Evolutionary conservation across 2,113 vertebrate genomes (phyloP), one percentile per base, ranked within the genome.

Genomic region (Phalacrocorax brasilianus): DNA sequence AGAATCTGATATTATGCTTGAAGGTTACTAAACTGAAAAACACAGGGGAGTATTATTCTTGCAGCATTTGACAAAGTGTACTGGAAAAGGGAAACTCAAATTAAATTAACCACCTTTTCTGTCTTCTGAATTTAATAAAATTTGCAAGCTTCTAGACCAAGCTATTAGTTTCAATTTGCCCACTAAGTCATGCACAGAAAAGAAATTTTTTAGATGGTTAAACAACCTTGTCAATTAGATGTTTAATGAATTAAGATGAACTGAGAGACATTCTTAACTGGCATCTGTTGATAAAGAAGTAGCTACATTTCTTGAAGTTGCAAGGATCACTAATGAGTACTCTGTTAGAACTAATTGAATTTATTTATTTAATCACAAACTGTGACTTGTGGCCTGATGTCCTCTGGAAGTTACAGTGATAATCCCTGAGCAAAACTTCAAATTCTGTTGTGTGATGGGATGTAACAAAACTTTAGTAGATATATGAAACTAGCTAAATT

Each of bases 161-260:
- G 73, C 93, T 96, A 88, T 98, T 98, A 96, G 68, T 95, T 97
- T 94, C 96, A 97, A 97, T 98, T 98, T 98, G 44, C 86, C 85
- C 91, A 91, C 94, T 93, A 96, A 93, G 11, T 38, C 89, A 88
- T 93, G 96, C 93, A 96, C 91, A 95, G 95, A 96, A 96, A 92
- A 65, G 18, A 24, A 96, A 88, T 94, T 96, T 97, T 97, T 97
- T 97, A 95, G 95, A 76, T 52, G 52, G 90, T 96, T 97, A 97
- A 98, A 95, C 95, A 96, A 93, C 71, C 73, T 93, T 92, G 95
- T 97, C 97, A 97, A 91, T 97, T 96, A 95, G 79, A 89, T 83
- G 68, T 86, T 97, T 97, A 97, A 97, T 98, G 96, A 97, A 97
- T 97, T 97, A 94, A 96, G 93, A 97, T 96, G 73, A 97, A 97